Percentiles rank a stretch among this genome's conserved stretches.
Conservation (phyloP, 1,140 invertebrate species). For the Hypsibius dujardini region DNA sequence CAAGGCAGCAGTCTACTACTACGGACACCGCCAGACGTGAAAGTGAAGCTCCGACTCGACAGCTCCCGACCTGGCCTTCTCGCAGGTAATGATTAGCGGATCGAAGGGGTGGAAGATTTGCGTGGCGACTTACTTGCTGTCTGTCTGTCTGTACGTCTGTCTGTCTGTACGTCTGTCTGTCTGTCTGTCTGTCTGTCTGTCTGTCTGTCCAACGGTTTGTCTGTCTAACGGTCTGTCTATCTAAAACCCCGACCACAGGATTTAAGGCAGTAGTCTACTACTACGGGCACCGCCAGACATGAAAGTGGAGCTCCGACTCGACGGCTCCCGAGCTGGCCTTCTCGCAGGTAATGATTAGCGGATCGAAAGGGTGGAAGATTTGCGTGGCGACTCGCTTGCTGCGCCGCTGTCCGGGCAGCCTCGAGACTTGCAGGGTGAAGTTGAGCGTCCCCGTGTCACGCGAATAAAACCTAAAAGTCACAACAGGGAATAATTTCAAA, state of each 20-base stretch:
- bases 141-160: neutral
- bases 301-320: neutral
- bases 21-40: neutral
- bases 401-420: neutral
- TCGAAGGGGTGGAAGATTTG: conserved; percentile 11
- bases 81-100: conserved; percentile 3
- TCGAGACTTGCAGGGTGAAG: neutral
- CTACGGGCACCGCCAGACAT: neutral
- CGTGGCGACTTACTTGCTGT: neutral
- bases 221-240: no score
- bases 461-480: neutral
- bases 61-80: neutral
- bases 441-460: neutral
- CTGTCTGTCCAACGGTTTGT: no score
- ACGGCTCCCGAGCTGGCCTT: neutral
- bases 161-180: no score
- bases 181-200: no score
- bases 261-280: neutral
- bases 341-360: conserved; percentile 8
- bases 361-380: conserved; percentile 7
- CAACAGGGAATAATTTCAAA: neutral
- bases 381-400: conserved; percentile 5
- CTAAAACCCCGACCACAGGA: no score
- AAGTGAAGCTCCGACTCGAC: neutral
- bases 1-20: neutral